Conservation (phyloP, 2,888 invertebrate genomes). For the Dascillus cervinus region DNA sequence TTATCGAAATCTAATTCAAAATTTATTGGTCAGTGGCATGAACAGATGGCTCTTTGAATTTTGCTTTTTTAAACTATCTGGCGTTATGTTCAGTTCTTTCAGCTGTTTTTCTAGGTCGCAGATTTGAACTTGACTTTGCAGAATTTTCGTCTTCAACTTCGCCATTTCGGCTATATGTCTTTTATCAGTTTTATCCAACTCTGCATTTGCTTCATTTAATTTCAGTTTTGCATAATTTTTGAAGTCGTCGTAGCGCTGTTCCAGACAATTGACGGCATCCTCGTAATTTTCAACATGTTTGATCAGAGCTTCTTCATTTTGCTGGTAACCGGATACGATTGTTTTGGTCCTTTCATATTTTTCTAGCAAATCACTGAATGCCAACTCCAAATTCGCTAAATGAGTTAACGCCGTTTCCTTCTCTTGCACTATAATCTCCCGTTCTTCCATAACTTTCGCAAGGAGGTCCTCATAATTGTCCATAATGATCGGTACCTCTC, state of each 20-base stretch:
- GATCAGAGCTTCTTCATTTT: slow-evolving; percentile 29
- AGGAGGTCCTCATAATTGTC: slow-evolving; percentile 30
- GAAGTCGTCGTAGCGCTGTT: slow-evolving; percentile 24
- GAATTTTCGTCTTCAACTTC: slow-evolving; percentile 27
- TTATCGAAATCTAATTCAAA: too few relatives aligned
- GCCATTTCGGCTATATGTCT: slow-evolving; percentile 28
- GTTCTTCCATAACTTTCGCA: slow-evolving; percentile 27
- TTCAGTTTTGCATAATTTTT: slow-evolving; percentile 27
- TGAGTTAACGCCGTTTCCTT: slow-evolving; percentile 24
- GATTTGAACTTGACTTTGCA: slow-evolving; percentile 27
- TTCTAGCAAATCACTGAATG: slow-evolving; percentile 30
- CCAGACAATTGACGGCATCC: slow-evolving; percentile 20
- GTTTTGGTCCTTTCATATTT: slow-evolving; percentile 33
- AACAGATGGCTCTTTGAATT: too few relatives aligned
- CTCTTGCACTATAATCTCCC: slow-evolving; percentile 24
- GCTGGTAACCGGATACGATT: slow-evolving; percentile 28
- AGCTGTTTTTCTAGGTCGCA: slow-evolving; percentile 28
- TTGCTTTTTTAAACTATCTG: too few relatives aligned
- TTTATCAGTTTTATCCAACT: slow-evolving; percentile 23
- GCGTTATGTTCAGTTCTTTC: too few relatives aligned
- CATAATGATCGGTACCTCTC: slow-evolving; percentile 15
- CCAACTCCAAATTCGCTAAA: slow-evolving; percentile 29
- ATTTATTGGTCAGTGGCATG: too few relatives aligned
- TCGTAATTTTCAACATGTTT: slow-evolving; percentile 27
- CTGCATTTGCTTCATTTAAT: slow-evolving; percentile 26